Conservation (phyloP, 2,888 invertebrate genomes). For the Pinctada fucata region DNA sequence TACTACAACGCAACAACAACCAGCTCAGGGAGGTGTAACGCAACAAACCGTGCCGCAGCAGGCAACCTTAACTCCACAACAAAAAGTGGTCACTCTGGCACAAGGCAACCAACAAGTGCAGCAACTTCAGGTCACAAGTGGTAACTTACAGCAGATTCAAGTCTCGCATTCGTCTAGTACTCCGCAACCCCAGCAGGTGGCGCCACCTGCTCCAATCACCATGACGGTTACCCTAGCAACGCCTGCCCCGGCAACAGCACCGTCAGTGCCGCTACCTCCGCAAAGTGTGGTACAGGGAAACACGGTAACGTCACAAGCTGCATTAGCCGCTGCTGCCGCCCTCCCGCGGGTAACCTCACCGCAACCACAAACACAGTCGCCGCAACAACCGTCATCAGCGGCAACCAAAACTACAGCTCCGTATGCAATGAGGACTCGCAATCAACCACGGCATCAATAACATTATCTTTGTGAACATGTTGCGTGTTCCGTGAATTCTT, state of each 20-base stretch:
- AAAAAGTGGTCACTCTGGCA: conserved; percentile 24
- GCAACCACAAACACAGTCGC: conserved; percentile 29
- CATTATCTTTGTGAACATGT: no score
- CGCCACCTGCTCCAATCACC: conserved; percentile 25
- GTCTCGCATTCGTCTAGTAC: conserved; percentile 15
- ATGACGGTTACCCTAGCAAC: conserved; percentile 39
- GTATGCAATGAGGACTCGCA: conserved; percentile 71
- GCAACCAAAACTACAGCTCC: conserved; percentile 45
- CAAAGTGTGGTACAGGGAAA: conserved; percentile 23
- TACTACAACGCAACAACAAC: conserved; percentile 18
- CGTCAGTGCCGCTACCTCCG: conserved; percentile 28
- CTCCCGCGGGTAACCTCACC: conserved; percentile 39
- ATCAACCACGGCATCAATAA: conserved; percentile 62
- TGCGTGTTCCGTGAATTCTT: no score
- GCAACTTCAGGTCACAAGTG: conserved; percentile 33
- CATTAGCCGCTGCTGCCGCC: conserved; percentile 39
- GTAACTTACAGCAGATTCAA: conserved; percentile 34
- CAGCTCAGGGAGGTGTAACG: conserved; percentile 17
- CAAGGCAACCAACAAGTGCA: conserved; percentile 25
- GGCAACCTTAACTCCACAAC: conserved; percentile 4
- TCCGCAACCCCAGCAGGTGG: conserved; percentile 3
- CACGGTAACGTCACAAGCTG: conserved; percentile 39
- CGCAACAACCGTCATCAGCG: conserved; percentile 20
- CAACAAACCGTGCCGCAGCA: conserved; percentile 25
- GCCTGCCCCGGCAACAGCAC: conserved; percentile 41